phyloP scores from a whole-genome alignment of 2,888 invertebrate genomes.

The Oscheius onirici region DNA sequence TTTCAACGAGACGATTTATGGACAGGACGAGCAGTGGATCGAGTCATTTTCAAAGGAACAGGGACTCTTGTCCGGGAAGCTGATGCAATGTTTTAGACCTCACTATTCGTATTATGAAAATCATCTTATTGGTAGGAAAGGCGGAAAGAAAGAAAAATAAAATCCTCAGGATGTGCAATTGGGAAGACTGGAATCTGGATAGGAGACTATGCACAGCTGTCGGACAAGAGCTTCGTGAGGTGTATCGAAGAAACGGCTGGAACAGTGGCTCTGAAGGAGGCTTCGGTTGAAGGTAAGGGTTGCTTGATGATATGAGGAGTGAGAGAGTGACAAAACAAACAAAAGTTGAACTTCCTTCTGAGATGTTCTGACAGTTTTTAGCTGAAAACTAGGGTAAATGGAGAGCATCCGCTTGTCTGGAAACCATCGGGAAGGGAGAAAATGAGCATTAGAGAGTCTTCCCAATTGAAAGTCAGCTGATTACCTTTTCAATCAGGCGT shows the following conservation, averaged over 20 bases:
- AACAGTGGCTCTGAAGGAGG: constrained; percentile 38
- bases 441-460: no score
- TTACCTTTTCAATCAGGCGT: neutral
- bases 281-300: constrained; percentile 44
- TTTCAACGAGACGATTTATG: constrained; percentile 53
- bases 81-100: constrained; percentile 60
- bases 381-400: no score
- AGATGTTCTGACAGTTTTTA: no score
- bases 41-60: constrained; percentile 36
- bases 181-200: constrained; percentile 45
- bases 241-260: constrained; percentile 44
- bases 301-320: no score
- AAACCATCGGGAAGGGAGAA: neutral
- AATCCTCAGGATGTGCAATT: constrained; percentile 46
- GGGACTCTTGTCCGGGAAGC: constrained; percentile 17
- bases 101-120: constrained; percentile 57
- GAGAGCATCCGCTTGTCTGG: neutral
- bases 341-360: no score
- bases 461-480: no score
- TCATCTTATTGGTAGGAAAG: constrained; percentile 47
- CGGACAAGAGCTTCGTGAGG: constrained; percentile 44
- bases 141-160: neutral
- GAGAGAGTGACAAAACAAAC: no score
- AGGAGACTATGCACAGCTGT: constrained; percentile 46
- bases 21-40: constrained; percentile 54